phyloP scores from a whole-genome alignment of 2,888 invertebrate genomes.

The Metacarcinus magister region DNA sequence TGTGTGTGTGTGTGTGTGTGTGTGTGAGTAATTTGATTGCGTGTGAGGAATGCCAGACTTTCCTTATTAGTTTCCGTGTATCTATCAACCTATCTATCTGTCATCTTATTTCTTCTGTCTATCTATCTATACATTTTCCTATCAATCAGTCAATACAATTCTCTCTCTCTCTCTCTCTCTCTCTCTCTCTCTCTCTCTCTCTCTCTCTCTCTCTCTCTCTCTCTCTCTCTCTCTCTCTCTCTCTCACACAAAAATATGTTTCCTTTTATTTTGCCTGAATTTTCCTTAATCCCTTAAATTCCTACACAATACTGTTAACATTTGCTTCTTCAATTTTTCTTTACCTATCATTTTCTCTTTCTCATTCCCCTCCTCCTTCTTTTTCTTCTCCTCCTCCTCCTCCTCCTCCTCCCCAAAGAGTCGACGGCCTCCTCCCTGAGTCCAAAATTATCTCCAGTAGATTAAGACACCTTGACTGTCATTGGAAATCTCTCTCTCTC shows the following conservation, averaged over 20 bases:
- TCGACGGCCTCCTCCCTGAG: background rate
- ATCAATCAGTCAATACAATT: background rate
- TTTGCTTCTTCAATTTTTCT: background rate
- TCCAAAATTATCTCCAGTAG: constrained; percentile 30
- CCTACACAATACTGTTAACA: background rate
- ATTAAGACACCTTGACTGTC: constrained; percentile 20
- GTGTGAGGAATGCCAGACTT: background rate
- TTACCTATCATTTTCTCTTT: background rate
- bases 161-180: background rate
- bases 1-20: background rate
- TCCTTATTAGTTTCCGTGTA: background rate
- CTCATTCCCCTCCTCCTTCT: background rate
- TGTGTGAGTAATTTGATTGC: background rate
- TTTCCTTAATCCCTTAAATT: background rate
- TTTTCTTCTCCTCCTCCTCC: background rate
- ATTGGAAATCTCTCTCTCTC: constrained; percentile 59
- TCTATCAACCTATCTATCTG: background rate
- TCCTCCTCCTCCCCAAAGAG: background rate
- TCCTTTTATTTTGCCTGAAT: no score
- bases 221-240: background rate
- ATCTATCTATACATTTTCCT: background rate
- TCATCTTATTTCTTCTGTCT: background rate
- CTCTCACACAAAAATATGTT: background rate
- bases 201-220: constrained; percentile 15
- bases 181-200: constrained; percentile 4